Conservation (phyloP, 2,888 invertebrate genomes). For the Gibbula magus region DNA sequence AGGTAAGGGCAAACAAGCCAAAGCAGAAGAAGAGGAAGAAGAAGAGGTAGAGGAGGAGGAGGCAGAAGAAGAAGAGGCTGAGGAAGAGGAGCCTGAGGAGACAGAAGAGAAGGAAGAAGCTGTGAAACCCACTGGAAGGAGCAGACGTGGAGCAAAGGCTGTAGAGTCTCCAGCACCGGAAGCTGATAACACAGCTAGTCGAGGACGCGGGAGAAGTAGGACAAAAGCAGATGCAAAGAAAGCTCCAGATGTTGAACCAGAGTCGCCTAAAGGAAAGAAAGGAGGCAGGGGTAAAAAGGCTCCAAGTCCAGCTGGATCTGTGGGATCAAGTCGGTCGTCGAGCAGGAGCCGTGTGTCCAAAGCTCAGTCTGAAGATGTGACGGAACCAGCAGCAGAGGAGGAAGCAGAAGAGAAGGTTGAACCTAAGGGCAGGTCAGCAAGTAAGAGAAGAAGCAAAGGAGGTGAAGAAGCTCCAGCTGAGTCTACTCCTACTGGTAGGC, state of each 20-base stretch:
- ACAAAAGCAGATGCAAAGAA: too few species aligned
- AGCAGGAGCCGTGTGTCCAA: background rate
- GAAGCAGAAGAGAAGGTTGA: slow-evolving; percentile 14
- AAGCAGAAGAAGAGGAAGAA: background rate
- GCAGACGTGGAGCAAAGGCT: background rate
- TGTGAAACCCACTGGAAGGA: background rate
- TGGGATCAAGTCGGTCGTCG: background rate
- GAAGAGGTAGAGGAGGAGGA: background rate
- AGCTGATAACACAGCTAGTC: too few species aligned
- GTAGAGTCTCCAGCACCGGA: background rate
- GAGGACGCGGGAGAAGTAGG: too few species aligned
- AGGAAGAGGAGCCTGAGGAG: background rate
- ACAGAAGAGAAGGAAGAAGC: background rate
- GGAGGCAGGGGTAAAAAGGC: too few species aligned
- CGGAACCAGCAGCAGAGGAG: slow-evolving; percentile 31
- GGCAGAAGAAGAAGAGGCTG: background rate
- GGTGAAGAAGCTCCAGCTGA: slow-evolving; percentile 20
- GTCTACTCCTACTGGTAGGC: background rate
- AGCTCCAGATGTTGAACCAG: too few species aligned
- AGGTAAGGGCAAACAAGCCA: slow-evolving; percentile 20
- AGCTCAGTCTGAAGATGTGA: slow-evolving; percentile 15
- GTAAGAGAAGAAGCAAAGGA: background rate
- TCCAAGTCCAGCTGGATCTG: background rate
- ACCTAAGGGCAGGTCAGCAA: background rate
- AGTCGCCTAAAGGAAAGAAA: too few species aligned